These are phyloP conservation scores for Drosophila nikananu DNA, from an alignment of 1,140 invertebrate species.

Conservation along the genomic window DNA sequence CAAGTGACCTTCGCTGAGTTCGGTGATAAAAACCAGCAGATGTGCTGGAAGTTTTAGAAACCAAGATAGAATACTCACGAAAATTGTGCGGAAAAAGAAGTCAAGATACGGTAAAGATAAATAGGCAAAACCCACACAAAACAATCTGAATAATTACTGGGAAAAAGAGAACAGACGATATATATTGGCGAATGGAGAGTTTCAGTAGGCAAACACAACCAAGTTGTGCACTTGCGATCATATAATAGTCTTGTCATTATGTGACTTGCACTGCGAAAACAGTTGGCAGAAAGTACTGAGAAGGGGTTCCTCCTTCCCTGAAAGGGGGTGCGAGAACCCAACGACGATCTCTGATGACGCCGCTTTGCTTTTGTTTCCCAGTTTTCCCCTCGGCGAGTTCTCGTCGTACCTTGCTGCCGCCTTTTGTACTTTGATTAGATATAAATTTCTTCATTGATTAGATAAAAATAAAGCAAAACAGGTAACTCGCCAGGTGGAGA, in stretches of 20 bases:
- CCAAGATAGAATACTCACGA: slow-evolving; percentile 1
- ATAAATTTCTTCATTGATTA: slow-evolving; percentile 82
- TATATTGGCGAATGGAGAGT: slow-evolving; percentile 1
- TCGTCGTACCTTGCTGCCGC: slow-evolving; percentile 13
- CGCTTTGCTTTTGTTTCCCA: slow-evolving; percentile 42
- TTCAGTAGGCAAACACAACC: slow-evolving; percentile 5
- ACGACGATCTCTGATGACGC: slow-evolving; percentile 32
- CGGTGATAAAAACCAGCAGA: slow-evolving; percentile 6
- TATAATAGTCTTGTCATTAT: slow-evolving; percentile 54
- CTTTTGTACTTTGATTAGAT: slow-evolving; percentile 76
- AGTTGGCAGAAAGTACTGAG: background rate
- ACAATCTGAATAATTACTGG: background rate
- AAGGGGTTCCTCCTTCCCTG: background rate
- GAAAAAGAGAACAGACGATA: background rate
- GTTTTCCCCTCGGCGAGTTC: slow-evolving; percentile 24
- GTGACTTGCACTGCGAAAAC: slow-evolving; percentile 47
- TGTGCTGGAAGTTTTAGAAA: slow-evolving; percentile 10
- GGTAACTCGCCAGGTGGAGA: slow-evolving; percentile 21
- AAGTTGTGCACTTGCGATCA: slow-evolving; percentile 39
- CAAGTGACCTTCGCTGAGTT: slow-evolving; percentile 19
- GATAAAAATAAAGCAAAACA: slow-evolving; percentile 70
- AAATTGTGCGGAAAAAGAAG: background rate
- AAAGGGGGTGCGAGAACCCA: background rate
- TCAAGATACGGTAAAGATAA: background rate
- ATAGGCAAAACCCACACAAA: background rate